A percentile compares a stretch with the other conserved stretches of the same genome.
These are phyloP conservation scores for Paratilapia polleni DNA, from an alignment of 2,113 vertebrate genomes.

Conservation along the genomic window DNA sequence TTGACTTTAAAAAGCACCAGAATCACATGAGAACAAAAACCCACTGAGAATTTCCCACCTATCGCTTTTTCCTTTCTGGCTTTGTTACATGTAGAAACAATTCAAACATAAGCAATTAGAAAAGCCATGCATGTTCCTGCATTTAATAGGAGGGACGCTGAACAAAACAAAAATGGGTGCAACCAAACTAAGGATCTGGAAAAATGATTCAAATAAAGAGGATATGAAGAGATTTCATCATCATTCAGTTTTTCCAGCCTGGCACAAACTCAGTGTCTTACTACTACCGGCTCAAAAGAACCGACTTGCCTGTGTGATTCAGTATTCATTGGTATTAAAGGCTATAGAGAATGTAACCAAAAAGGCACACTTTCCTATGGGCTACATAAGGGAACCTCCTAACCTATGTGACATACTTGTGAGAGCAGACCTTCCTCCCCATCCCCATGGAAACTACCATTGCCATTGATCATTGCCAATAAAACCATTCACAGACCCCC, in stretches of 20 bases:
- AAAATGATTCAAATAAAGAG: not conserved
- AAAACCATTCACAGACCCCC: not conserved
- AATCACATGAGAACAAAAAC: not conserved
- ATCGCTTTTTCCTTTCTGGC: not conserved
- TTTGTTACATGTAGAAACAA: not conserved
- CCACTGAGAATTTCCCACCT: not conserved
- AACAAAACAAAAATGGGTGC: no score
- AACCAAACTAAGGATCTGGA: not conserved
- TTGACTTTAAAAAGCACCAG: not conserved
- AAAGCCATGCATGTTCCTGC: fast-evolving
- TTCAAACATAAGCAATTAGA: not conserved
- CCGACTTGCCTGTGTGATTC: not conserved
- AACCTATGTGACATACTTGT: no score
- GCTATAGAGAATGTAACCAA: no score
- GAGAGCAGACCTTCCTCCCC: not conserved
- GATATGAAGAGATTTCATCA: not conserved
- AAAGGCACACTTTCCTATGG: no score
- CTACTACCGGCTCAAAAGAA: not conserved
- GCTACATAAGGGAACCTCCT: no score
- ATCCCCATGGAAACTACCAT: not conserved
- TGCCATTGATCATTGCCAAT: not conserved
- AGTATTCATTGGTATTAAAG: not conserved
- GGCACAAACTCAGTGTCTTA: not conserved
- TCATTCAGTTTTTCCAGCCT: no score
- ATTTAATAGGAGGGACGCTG: not conserved